A percentile compares a stretch with the other conserved stretches of the same genome.
Evolutionary conservation across 1,140 invertebrate genomes (phyloP).

Genomic region (Papilio dardanus): DNA sequence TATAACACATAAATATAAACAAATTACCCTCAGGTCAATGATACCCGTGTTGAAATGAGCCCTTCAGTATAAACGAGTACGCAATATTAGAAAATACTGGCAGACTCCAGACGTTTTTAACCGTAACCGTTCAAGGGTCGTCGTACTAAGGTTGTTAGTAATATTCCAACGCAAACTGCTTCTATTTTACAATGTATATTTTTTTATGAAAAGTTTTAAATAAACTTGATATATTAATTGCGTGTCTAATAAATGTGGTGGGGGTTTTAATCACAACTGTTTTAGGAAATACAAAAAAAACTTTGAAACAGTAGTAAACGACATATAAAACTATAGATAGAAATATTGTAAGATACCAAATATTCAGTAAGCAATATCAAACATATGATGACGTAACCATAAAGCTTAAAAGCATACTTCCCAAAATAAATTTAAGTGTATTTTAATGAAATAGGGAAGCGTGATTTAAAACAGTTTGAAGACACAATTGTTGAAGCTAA

Average conservation of each 20-base stretch:
- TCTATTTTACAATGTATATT: neutral
- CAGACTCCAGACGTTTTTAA: constrained; percentile 31
- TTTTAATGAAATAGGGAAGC: neutral
- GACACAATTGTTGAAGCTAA: neutral
- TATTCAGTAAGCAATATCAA: neutral
- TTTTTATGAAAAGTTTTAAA: neutral
- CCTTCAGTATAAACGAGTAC: constrained; percentile 14
- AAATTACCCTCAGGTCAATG: constrained; percentile 18
- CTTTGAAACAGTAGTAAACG: no score
- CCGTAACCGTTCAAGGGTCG: constrained; percentile 24
- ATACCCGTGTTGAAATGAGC: constrained; percentile 2
- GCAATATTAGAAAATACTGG: constrained; percentile 34
- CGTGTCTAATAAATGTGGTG: no score
- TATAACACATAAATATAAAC: neutral
- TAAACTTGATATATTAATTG: neutral
- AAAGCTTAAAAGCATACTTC: neutral
- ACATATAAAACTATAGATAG: no score
- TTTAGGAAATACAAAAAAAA: no score
- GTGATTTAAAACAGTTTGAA: constrained; percentile 15
- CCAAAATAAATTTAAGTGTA: neutral
- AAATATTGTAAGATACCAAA: neutral
- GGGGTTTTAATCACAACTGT: no score
- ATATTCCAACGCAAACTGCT: neutral
- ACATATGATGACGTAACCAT: neutral
- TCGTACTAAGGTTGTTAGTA: neutral